Base-by-base conservation (phyloP, 2,797 vertebrate genomes). In the Etheostoma nigrum region DNA sequence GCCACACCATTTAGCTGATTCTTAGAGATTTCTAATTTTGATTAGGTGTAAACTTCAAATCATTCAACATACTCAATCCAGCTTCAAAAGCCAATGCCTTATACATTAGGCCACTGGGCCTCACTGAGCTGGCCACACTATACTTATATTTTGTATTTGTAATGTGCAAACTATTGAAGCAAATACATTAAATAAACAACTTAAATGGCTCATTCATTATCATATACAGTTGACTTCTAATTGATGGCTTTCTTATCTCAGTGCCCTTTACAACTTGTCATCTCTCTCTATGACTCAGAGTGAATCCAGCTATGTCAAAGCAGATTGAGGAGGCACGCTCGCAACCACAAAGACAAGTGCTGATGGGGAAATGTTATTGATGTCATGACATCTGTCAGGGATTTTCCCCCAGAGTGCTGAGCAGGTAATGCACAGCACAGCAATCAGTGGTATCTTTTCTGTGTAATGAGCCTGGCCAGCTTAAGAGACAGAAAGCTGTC, bases 11-110 rank as follows among this genome's bases (percentile, higher is more conserved):
- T 25, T 19, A 36, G 15, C 16, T 40, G 7, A 18, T 40, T 40
- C 6, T 13, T 44, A 21, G 19, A 40, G n/a, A 40, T 14, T 59
- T 23, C 4, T 23, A 15, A 42, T 27, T 54, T 27, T 25, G 23
- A 23, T 47, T n/a, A 47, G 16, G 6, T 47, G 3, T 25, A 19
- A 33, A 16, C 6, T 48, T 14, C 18, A 25, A 2, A 48, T 64
- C 15, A 48, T 36, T 57, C 19, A 25, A 65, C 23, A 13, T 53
- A 45, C 54, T 45, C 19, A 19, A 36, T 79, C 87, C 86, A 86
- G 79, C 89, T 91, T 79, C 77, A 72, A 84, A 89, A 82, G 76
- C 83, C 91, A 87, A 88, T 89, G 79, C 83, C 86, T 92, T 90
- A 88, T 91, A 87, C 85, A 89, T 91, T 91, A 91, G 89, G 44